Evolutionary conservation across 2,888 invertebrate species (phyloP), one percentile per base, ranked within the genome.

Genomic region (Erannis defoliaria): DNA sequence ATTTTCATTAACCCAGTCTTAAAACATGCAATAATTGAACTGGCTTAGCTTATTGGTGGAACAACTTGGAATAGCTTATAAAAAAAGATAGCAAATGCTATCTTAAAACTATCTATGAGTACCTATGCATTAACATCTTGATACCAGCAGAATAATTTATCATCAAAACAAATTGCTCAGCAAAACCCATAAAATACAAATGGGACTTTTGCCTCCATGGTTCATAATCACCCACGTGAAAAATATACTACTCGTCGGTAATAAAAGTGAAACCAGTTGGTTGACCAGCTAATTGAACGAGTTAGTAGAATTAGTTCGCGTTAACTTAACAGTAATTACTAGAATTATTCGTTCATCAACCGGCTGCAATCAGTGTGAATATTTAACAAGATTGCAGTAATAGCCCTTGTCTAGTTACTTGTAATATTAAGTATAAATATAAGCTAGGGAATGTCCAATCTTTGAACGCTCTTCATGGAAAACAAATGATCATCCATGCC

Each of bases 191-290:
- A 33, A 53, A 51, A 38, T 42, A 43, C 29, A 26, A 33, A 40
- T 48, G 8, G 19, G 16, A 12, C 12, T 18, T 21, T 23, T 46
- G 45, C 45, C 43, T 40, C 18, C 21, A 49, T 29, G 45, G 46
- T 12, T 46, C 31, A 21, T 38, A 46, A n/a, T 37, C 59, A 54
- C 42, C 53, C 53, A 59, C 59, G 26, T 48, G 38, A 49, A 46
- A 59, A 46, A 21, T 18, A 26, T 42, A 53, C 56, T 42, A 53
- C 56, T 51, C 10, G 48, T 18, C 31, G 31, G 31, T 31, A 21
- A 46, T 46, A 67, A 66, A 66, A 70, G 70, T 66, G 70, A 70
- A 70, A 70, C 60, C 56, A 54, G 53, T 61, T 40, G 10, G n/a
- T 9, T 12, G 29, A 29, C 45, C 43, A 45, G 46, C 12, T 46